These are phyloP conservation scores for Torymus tubicola DNA, from an alignment of 2,888 invertebrate genomes.

Conservation along the genomic window DNA sequence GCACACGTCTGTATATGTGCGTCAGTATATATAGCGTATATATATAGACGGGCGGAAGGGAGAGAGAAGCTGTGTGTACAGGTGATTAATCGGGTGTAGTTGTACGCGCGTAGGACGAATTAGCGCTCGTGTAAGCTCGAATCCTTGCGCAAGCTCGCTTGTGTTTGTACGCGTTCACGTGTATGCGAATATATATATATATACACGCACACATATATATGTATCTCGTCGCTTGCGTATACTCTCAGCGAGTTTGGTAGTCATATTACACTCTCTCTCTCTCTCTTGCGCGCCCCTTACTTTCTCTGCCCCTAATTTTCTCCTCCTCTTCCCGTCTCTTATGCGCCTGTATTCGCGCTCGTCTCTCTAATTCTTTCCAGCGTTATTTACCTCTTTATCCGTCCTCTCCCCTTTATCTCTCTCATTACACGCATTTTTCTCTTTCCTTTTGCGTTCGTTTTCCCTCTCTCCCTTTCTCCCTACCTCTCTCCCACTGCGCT, in stretches of 20 bases:
- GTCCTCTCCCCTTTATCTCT: background rate
- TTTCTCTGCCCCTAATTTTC: constrained; percentile 18
- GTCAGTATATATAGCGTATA: background rate
- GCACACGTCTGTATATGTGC: background rate
- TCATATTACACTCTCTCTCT: constrained; percentile 9
- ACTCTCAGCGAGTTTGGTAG: constrained; percentile 8
- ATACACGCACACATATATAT: background rate
- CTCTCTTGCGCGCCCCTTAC: background rate
- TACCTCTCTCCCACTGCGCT: background rate
- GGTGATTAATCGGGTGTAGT: constrained; percentile 53
- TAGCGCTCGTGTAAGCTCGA: constrained; percentile 51
- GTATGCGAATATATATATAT: background rate
- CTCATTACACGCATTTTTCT: background rate
- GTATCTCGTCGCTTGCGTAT: too few species aligned
- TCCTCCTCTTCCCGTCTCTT: background rate
- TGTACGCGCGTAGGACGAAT: constrained; percentile 39
- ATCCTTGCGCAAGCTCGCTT: constrained; percentile 37
- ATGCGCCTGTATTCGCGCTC: background rate
- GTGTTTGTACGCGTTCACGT: constrained; percentile 10
- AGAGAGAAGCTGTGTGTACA: constrained; percentile 35
- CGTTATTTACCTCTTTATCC: background rate
- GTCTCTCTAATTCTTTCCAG: background rate
- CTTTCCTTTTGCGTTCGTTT: background rate
- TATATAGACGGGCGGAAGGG: background rate
- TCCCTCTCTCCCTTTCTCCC: background rate